Evolutionary conservation across 2,797 vertebrate genomes (phyloP).

Genomic region (Okamejei kenojei): DNA sequence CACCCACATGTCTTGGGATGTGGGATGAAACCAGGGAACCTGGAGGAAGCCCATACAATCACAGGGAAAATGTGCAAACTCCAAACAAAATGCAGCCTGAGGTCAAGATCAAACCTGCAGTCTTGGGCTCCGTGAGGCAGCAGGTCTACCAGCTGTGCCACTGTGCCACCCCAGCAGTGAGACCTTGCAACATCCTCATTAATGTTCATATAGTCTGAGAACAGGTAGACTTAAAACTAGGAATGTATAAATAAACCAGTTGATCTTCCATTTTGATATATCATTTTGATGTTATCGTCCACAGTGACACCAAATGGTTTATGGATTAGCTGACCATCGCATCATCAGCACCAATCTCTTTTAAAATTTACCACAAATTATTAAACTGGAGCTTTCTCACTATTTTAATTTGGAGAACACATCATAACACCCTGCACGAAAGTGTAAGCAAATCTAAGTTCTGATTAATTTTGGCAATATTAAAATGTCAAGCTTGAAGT

Average conservation of each 20-base stretch:
- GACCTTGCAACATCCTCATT: too few species aligned
- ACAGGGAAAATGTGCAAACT: too few species aligned
- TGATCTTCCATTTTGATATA: not conserved
- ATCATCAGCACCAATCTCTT: not conserved
- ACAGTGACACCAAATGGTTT: not conserved
- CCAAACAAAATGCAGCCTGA: too few species aligned
- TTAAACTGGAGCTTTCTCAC: not conserved
- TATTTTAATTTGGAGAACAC: not conserved
- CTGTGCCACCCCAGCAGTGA: too few species aligned
- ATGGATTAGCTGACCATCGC: not conserved
- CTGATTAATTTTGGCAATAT: not conserved
- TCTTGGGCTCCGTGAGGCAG: too few species aligned
- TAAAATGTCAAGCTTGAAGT: constrained; percentile 18
- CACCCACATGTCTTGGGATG: too few species aligned
- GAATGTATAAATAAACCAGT: not conserved
- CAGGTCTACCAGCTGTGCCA: too few species aligned
- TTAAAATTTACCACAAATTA: not conserved
- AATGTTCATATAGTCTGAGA: too few species aligned
- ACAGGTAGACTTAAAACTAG: not conserved
- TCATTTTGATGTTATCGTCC: not conserved
- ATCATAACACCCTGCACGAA: not conserved
- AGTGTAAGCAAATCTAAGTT: not conserved
- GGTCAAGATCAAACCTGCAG: too few species aligned
- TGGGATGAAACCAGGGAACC: too few species aligned
- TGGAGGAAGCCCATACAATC: too few species aligned